These are phyloP conservation scores for Tringa solitaria DNA, from an alignment of 2,113 vertebrate species.

Conservation along the genomic window DNA sequence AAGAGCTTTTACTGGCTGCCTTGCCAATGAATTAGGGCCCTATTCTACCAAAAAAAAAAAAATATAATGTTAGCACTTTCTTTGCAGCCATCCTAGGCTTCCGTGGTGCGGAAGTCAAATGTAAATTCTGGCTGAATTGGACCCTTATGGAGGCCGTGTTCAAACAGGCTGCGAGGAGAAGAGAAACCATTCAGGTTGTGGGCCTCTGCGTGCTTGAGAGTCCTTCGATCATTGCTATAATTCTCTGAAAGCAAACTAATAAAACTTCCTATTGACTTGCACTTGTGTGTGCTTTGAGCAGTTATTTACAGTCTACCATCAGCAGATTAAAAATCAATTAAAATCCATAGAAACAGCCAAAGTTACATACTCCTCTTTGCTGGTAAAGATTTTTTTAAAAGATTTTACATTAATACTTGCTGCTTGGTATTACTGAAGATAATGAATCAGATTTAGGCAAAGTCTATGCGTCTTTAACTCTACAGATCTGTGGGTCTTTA, in stretches of 20 bases:
- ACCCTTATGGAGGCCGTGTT: slow-evolving; percentile 7
- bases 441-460: slow-evolving; percentile 57
- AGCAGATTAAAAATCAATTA: slow-evolving; percentile 78
- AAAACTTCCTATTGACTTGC: slow-evolving; percentile 63
- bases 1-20: not conserved
- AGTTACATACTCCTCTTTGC: slow-evolving; percentile 60
- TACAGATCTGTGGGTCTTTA: not conserved
- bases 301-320: slow-evolving; percentile 65
- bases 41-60: not conserved
- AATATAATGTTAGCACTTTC: not conserved
- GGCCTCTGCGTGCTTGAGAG: not conserved
- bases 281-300: slow-evolving; percentile 58
- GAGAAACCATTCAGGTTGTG: slow-evolving; percentile 6
- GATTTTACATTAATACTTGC: slow-evolving; percentile 71
- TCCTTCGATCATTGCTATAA: slow-evolving; percentile 51
- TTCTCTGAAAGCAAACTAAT: slow-evolving; percentile 68
- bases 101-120: not conserved
- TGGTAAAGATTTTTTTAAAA: slow-evolving; percentile 59
- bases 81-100: not conserved
- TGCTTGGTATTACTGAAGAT: slow-evolving; percentile 58
- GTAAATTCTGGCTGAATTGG: slow-evolving; percentile 23
- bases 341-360: slow-evolving; percentile 64
- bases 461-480: not conserved
- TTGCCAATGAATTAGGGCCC: not conserved
- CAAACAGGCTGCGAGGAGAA: slow-evolving; percentile 33